Evolutionary conservation across 2,797 vertebrate species (phyloP).

Genomic region (Hippoglossus hippoglossus): DNA sequence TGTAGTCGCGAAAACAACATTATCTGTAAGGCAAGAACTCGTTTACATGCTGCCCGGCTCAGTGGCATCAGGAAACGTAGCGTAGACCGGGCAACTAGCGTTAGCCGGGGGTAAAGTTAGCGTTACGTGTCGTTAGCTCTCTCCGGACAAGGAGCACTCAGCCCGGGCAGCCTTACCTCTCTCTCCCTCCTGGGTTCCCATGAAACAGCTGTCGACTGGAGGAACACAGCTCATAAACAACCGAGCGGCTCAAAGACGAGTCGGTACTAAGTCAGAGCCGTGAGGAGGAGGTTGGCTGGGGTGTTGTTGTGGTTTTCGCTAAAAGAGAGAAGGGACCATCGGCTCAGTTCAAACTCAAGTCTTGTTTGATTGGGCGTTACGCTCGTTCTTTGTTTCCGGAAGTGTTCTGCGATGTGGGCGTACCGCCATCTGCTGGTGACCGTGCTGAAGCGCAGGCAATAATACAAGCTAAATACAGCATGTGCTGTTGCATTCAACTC

Average conservation of each 20-base stretch:
- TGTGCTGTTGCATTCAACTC: no score
- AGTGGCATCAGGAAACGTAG: not conserved
- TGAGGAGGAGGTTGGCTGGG: not conserved
- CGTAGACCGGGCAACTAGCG: conserved; percentile 9
- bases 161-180: conserved; percentile 63
- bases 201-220: conserved; percentile 63
- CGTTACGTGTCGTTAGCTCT: conserved; percentile 59
- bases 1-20: fast-evolving
- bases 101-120: conserved; percentile 20
- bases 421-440: conserved; percentile 53
- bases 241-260: not conserved
- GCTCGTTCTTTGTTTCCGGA: conserved; percentile 72
- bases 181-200: conserved; percentile 81
- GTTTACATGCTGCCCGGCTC: not conserved
- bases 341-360: conserved; percentile 73
- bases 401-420: conserved; percentile 22
- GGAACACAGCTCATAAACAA: conserved; percentile 20
- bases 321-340: conserved; percentile 40
- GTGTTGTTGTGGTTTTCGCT: conserved; percentile 41
- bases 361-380: conserved; percentile 75
- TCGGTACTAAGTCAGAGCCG: not conserved
- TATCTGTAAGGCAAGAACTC: fast-evolving
- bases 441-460: not conserved
- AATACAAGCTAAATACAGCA: no score
- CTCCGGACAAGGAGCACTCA: not conserved